Conservation (phyloP, 2,797 vertebrate genomes). For the Bufotes viridis region DNA sequence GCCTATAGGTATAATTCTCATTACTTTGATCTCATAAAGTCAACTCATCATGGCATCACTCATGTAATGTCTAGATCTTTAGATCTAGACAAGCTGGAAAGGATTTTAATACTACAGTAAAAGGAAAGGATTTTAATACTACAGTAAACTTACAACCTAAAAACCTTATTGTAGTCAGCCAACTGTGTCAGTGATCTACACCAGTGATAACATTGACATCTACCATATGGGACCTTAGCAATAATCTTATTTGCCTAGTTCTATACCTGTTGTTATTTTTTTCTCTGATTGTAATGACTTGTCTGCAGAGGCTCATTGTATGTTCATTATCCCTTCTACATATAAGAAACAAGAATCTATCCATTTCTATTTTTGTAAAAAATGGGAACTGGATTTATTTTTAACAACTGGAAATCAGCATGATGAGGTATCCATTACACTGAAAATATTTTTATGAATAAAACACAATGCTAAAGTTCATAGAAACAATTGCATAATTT, state of each 20-base stretch:
- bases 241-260: not conserved
- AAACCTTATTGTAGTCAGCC: not conserved
- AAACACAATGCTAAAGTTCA: too few relatives aligned
- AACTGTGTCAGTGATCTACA: too few relatives aligned
- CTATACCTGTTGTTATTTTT: not conserved
- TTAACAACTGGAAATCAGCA: not conserved
- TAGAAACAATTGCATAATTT: too few relatives aligned
- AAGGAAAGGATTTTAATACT: too few relatives aligned
- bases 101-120: too few relatives aligned
- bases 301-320: not conserved
- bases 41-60: too few relatives aligned
- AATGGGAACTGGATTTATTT: not conserved
- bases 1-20: too few relatives aligned
- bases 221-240: too few relatives aligned
- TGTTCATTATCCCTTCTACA: not conserved
- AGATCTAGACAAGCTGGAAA: too few relatives aligned
- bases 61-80: too few relatives aligned
- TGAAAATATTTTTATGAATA: not conserved
- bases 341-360: not conserved
- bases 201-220: not conserved
- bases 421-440: not conserved
- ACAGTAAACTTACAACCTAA: too few relatives aligned
- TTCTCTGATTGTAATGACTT: not conserved
- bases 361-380: not conserved
- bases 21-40: too few relatives aligned